phyloP scores from a whole-genome alignment of 2,113 vertebrate species.

The Gracilinanus agilis region DNA sequence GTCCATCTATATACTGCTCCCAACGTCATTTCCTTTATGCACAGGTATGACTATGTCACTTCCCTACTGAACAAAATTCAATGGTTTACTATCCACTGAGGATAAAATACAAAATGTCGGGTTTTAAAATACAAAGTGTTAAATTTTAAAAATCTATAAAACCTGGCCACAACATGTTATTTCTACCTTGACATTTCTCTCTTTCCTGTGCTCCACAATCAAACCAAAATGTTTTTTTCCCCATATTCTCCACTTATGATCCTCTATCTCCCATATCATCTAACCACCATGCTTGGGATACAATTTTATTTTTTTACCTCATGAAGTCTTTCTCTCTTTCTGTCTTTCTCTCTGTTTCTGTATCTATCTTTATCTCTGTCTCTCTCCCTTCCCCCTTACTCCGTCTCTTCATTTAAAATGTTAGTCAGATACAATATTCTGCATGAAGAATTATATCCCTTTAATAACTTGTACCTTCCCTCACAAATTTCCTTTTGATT shows the following conservation, averaged over 20 bases:
- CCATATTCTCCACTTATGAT: background rate
- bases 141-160: background rate
- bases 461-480: background rate
- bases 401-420: background rate
- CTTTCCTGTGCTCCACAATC: background rate
- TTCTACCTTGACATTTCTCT: background rate
- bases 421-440: background rate
- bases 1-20: background rate
- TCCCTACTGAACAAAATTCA: background rate
- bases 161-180: background rate
- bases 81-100: background rate
- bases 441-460: background rate
- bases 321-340: background rate
- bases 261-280: background rate
- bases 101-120: too few relatives aligned
- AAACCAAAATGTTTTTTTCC: background rate
- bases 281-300: too few relatives aligned
- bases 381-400: too few relatives aligned
- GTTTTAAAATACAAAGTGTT: too few relatives aligned
- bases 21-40: background rate
- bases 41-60: background rate
- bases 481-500: background rate
- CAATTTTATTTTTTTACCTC: background rate
- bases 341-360: too few relatives aligned
- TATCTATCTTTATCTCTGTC: too few relatives aligned